Evolutionary conservation across 2,888 invertebrate species (phyloP).

Genomic region (Choristoneura rosaceana): DNA sequence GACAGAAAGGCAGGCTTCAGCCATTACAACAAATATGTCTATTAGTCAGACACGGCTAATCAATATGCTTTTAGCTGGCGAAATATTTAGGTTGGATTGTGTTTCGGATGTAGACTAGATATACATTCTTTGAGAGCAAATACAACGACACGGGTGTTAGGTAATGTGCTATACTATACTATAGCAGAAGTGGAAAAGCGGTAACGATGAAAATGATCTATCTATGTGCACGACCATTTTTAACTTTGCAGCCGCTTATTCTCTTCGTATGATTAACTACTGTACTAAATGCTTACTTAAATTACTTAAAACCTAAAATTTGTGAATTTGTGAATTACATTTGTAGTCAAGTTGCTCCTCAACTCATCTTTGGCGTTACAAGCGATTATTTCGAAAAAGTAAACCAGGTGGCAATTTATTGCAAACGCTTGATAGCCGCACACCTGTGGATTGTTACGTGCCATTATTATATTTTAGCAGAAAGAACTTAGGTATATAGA

Average conservation of each 20-base stretch:
- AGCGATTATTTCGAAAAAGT: background rate
- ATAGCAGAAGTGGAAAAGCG: too few relatives aligned
- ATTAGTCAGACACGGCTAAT: constrained; percentile 65
- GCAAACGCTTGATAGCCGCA: constrained; percentile 27
- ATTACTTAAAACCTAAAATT: background rate
- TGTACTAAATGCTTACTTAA: background rate
- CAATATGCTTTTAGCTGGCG: constrained; percentile 66
- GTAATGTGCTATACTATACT: background rate
- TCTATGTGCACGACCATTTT: too few relatives aligned
- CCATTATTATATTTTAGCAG: background rate
- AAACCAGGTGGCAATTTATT: constrained; percentile 17
- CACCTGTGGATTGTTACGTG: constrained; percentile 21
- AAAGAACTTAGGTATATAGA: background rate
- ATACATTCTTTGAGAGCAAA: background rate
- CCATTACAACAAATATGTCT: constrained; percentile 58
- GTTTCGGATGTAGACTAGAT: constrained; percentile 47
- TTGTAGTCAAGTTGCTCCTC: background rate
- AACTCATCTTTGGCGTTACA: background rate
- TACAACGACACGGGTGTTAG: background rate
- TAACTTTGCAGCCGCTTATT: too few relatives aligned
- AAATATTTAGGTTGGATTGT: constrained; percentile 50
- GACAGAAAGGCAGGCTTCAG: constrained; percentile 50
- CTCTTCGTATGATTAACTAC: too few relatives aligned
- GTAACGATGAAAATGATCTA: too few relatives aligned
- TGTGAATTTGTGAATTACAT: background rate